A percentile compares a stretch with the other conserved stretches of the same genome.
These are phyloP conservation scores for Zingel zingel DNA, from an alignment of 2,113 vertebrate species.

Conservation along the genomic window DNA sequence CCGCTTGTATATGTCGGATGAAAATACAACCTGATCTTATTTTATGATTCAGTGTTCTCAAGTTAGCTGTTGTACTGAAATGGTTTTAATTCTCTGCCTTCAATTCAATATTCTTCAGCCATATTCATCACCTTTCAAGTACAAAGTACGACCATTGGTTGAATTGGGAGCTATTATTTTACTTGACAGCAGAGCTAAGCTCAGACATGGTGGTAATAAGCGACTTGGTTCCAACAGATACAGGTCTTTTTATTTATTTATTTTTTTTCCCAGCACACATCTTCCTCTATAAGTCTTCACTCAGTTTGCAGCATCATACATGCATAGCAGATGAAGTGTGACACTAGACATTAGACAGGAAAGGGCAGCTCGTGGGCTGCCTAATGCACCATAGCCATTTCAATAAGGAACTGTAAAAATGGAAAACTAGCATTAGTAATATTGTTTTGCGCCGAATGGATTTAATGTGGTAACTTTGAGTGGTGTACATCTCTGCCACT, in stretches of 20 bases:
- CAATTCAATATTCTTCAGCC: neutral
- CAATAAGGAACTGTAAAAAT: constrained; percentile 20
- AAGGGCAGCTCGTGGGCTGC: neutral
- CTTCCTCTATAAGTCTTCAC: neutral
- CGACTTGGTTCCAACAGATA: neutral
- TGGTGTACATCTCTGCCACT: constrained; percentile 3
- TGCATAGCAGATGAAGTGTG: neutral
- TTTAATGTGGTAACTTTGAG: constrained; percentile 1
- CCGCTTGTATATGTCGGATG: constrained; percentile 27
- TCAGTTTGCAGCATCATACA: neutral
- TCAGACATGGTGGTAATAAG: neutral
- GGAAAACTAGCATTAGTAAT: neutral
- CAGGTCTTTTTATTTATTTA: too few species aligned
- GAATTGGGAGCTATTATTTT: neutral
- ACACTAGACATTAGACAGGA: neutral
- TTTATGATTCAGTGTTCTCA: constrained; percentile 14
- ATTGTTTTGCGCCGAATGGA: constrained; percentile 4
- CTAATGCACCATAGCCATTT: neutral
- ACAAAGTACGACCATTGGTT: neutral
- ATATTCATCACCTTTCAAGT: neutral
- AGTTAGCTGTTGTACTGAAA: neutral
- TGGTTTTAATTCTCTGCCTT: neutral
- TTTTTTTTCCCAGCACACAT: neutral
- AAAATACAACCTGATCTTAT: constrained; percentile 24
- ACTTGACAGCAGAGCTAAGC: neutral